Percentiles rank a stretch among this genome's conserved stretches.
phyloP scores from a whole-genome alignment of 2,797 vertebrate species.

The Manis crassicaudata region DNA sequence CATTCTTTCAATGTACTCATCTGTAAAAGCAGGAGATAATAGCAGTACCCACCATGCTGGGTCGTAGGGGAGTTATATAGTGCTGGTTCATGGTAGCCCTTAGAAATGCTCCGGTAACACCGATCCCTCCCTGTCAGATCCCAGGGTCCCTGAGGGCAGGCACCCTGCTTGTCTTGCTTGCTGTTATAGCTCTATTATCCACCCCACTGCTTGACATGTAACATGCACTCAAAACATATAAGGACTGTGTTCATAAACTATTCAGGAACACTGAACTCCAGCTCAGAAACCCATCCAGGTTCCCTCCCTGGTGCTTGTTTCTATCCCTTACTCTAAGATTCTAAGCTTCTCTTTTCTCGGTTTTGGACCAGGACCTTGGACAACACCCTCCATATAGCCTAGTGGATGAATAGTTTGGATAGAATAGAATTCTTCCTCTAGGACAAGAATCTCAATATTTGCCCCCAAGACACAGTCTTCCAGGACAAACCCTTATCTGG shows the following conservation, averaged over 20 bases:
- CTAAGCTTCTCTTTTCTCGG: background rate
- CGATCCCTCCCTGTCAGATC: background rate
- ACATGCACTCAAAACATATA: background rate
- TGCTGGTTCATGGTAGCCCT: background rate
- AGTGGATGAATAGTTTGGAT: background rate
- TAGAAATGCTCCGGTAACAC: background rate
- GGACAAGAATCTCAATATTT: background rate
- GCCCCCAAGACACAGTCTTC: background rate
- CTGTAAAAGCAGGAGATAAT: background rate
- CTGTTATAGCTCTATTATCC: background rate
- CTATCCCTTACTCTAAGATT: background rate
- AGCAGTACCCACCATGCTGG: accelerated
- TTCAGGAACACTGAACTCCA: background rate
- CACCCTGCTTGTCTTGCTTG: background rate
- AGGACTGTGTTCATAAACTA: background rate
- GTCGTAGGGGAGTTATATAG: background rate
- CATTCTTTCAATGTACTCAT: background rate
- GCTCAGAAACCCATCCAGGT: background rate
- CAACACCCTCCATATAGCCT: background rate
- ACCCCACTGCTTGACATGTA: background rate
- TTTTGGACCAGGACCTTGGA: background rate
- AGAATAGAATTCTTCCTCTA: background rate
- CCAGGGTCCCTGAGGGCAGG: background rate
- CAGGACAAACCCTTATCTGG: background rate
- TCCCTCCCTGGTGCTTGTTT: background rate